These are phyloP conservation scores for Elymnias hypermnestra DNA, from an alignment of 1,140 invertebrate genomes.

Conservation along the genomic window DNA sequence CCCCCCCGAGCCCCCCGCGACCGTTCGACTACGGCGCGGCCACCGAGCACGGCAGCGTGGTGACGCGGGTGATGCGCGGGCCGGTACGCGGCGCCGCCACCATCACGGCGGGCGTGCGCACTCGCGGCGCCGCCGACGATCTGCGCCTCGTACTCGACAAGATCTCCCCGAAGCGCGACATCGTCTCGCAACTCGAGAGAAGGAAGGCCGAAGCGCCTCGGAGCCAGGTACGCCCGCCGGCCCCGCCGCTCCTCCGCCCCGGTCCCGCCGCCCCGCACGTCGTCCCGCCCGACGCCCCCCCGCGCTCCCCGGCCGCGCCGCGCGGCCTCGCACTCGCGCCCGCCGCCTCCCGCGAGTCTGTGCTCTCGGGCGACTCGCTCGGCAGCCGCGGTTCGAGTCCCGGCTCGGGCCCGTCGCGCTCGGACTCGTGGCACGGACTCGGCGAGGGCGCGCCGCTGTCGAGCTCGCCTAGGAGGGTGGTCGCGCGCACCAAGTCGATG, in stretches of 20 bases:
- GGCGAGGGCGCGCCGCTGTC: conserved; percentile 44
- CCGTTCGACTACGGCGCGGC: conserved; percentile 34
- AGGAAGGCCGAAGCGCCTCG: conserved; percentile 38
- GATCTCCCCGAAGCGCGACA: conserved; percentile 50
- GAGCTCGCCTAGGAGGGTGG: conserved; percentile 60
- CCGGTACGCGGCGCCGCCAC: conserved; percentile 79
- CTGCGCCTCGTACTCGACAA: conserved; percentile 73
- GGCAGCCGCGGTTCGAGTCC: conserved; percentile 46
- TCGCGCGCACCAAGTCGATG: conserved; percentile 83
- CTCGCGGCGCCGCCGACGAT: conserved; percentile 73
- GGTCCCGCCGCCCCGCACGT: too few relatives aligned
- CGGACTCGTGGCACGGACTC: conserved; percentile 87
- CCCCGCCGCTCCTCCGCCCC: too few relatives aligned
- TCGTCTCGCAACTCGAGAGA: conserved; percentile 46
- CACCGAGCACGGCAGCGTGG: conserved; percentile 76
- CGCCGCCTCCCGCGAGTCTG: conserved; percentile 44
- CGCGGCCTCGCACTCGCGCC: conserved; percentile 41
- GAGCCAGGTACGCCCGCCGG: conserved; percentile 42
- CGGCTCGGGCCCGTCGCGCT: conserved; percentile 79
- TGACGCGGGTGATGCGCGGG: conserved; percentile 80
- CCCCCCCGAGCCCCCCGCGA: conserved; percentile 23
- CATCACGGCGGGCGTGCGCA: conserved; percentile 68
- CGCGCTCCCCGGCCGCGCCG: conserved; percentile 21
- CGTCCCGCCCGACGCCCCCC: too few relatives aligned
- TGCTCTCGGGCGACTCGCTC: conserved; percentile 44